Evolutionary conservation across 1,140 invertebrate species (phyloP).

Genomic region (Campoletis sonorensis): DNA sequence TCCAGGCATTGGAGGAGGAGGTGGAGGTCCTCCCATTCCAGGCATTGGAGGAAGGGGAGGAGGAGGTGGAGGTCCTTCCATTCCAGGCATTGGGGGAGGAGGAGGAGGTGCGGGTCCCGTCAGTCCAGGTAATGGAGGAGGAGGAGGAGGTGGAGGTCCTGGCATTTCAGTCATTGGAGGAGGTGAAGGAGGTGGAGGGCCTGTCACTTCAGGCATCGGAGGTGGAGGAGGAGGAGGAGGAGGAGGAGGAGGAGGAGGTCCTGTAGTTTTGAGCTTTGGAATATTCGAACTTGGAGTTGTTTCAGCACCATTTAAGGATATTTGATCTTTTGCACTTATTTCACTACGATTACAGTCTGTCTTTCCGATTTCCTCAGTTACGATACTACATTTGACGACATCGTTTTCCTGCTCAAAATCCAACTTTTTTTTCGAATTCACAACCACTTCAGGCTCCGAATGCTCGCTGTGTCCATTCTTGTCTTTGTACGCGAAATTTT

Average conservation of each 20-base stretch:
- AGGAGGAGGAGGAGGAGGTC: conserved; percentile 72
- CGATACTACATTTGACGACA: neutral
- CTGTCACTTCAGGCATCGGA: conserved; percentile 46
- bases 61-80: conserved; percentile 77
- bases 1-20: conserved; percentile 75
- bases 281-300: neutral
- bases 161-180: conserved; percentile 66
- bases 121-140: conserved; percentile 64
- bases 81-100: conserved; percentile 69
- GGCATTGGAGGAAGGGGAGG: conserved; percentile 72
- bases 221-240: conserved; percentile 46
- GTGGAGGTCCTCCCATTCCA: conserved; percentile 67
- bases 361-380: neutral
- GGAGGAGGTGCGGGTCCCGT: conserved; percentile 69
- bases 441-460: neutral
- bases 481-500: neutral
- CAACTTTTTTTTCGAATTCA: conserved; percentile 40
- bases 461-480: neutral
- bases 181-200: conserved; percentile 59
- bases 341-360: conserved; percentile 11
- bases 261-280: neutral
- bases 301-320: conserved; percentile 5
- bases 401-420: conserved; percentile 32
- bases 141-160: conserved; percentile 61
- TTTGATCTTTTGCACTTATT: neutral